phyloP scores from a whole-genome alignment of 2,797 vertebrate species.

The Cetoscarus ocellatus region DNA sequence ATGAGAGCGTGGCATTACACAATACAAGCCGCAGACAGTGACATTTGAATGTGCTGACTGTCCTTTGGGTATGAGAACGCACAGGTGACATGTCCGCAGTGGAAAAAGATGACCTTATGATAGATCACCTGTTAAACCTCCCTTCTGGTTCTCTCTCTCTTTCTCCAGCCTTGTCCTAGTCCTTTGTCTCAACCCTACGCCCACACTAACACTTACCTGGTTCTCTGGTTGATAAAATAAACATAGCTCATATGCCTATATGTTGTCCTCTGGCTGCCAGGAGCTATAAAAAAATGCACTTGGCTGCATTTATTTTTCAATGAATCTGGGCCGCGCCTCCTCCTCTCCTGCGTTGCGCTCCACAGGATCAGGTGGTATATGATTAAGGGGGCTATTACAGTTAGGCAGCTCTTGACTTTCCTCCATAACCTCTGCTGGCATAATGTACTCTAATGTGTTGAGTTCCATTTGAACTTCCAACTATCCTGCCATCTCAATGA shows the following conservation, averaged over 20 bases:
- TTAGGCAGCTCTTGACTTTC: constrained; percentile 71
- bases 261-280: constrained; percentile 59
- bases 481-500: constrained; percentile 42
- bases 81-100: constrained; percentile 65
- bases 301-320: constrained; percentile 71
- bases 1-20: constrained; percentile 61
- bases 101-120: constrained; percentile 87
- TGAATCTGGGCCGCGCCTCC: constrained; percentile 51
- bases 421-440: constrained; percentile 62
- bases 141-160: constrained; percentile 28
- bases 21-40: constrained; percentile 71
- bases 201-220: background rate
- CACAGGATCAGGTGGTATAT: constrained; percentile 62
- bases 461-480: constrained; percentile 72
- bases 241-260: constrained; percentile 39
- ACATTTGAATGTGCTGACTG: constrained; percentile 85
- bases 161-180: constrained; percentile 11
- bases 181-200: constrained; percentile 26
- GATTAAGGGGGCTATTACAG: constrained; percentile 69
- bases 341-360: constrained; percentile 37
- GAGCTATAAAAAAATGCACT: constrained; percentile 66
- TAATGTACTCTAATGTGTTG: constrained; percentile 70
- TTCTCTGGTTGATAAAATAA: constrained; percentile 59
- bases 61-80: constrained; percentile 59
- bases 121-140: constrained; percentile 67